A percentile compares a stretch with the other conserved stretches of the same genome.
phyloP scores from a whole-genome alignment of 2,888 invertebrate genomes.

The Drosophila testacea region DNA sequence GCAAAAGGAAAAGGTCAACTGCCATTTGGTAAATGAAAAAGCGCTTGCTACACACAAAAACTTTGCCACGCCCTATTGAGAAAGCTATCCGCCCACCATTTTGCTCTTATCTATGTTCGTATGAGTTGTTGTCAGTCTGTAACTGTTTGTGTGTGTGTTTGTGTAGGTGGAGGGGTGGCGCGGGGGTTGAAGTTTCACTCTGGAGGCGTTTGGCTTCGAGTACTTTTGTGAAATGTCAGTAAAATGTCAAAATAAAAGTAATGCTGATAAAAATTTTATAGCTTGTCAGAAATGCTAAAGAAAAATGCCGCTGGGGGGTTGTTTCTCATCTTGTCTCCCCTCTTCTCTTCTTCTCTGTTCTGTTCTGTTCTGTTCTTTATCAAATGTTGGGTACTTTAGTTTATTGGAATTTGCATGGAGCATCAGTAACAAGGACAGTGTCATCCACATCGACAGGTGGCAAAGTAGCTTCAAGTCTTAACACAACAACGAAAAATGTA shows the following conservation, averaged over 20 bases:
- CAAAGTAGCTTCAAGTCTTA: constrained; percentile 36
- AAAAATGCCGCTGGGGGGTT: constrained; percentile 58
- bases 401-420: constrained; percentile 78
- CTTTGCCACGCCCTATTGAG: constrained; percentile 34
- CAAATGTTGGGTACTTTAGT: constrained; percentile 77
- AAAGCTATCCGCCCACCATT: constrained; percentile 32
- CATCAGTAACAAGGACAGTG: constrained; percentile 17
- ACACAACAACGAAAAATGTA: constrained; percentile 62
- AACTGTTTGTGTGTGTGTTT: background rate
- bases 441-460: constrained; percentile 52
- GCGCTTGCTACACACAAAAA: constrained; percentile 48
- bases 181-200: constrained; percentile 26
- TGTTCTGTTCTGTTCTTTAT: constrained; percentile 55
- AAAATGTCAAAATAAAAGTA: constrained; percentile 82
- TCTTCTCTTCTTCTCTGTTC: constrained; percentile 23
- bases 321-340: constrained; percentile 41
- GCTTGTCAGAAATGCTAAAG: constrained; percentile 71
- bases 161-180: background rate
- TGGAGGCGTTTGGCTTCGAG: constrained; percentile 49
- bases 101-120: constrained; percentile 52
- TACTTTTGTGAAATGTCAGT: constrained; percentile 76
- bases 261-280: constrained; percentile 81
- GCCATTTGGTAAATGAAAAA: constrained; percentile 76
- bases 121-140: constrained; percentile 21
- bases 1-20: constrained; percentile 76